A percentile compares a stretch with the other conserved stretches of the same genome.
phyloP scores from a whole-genome alignment of 2,888 invertebrate genomes.

The Pemphredon lugubris region DNA sequence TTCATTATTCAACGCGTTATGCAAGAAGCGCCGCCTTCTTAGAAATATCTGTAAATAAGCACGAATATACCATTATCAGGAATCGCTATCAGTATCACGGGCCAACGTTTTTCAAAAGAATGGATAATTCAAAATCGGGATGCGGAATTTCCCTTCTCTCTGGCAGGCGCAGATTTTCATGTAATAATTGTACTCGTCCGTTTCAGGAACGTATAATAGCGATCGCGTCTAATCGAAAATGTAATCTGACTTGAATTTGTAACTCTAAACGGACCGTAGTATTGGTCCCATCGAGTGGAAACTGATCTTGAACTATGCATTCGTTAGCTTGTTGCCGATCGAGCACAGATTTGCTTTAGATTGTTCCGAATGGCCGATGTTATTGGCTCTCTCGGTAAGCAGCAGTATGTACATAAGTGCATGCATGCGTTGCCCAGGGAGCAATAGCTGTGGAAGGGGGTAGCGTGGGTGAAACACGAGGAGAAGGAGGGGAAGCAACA shows the following conservation, averaged over 20 bases:
- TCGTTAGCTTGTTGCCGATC: constrained; percentile 39
- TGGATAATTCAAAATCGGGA: too few species aligned
- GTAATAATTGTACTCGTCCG: too few species aligned
- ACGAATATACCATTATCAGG: too few species aligned
- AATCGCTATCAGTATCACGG: too few species aligned
- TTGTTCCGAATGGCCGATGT: constrained; percentile 48
- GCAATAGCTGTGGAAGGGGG: constrained; percentile 6
- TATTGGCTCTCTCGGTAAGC: constrained; percentile 44
- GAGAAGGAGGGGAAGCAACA: constrained; percentile 46
- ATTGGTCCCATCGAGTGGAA: constrained; percentile 37
- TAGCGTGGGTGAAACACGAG: constrained; percentile 28
- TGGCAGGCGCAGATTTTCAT: too few species aligned
- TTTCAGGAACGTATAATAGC: not conserved
- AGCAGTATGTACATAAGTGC: constrained; percentile 38
- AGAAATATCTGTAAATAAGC: too few species aligned
- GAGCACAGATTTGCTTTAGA: constrained; percentile 35
- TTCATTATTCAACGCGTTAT: too few species aligned
- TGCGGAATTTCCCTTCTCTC: too few species aligned
- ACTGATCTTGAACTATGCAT: constrained; percentile 50
- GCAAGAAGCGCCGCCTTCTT: too few species aligned
- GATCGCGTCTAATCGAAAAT: constrained; percentile 2
- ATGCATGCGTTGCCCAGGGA: constrained; percentile 34
- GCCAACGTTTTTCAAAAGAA: too few species aligned
- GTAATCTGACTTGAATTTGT: constrained; percentile 3
- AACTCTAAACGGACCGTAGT: constrained; percentile 4